Percentiles rank a stretch among this genome's conserved stretches.
These are phyloP conservation scores for Tetheella fluctuosa DNA, from an alignment of 2,888 invertebrate species.

Conservation along the genomic window DNA sequence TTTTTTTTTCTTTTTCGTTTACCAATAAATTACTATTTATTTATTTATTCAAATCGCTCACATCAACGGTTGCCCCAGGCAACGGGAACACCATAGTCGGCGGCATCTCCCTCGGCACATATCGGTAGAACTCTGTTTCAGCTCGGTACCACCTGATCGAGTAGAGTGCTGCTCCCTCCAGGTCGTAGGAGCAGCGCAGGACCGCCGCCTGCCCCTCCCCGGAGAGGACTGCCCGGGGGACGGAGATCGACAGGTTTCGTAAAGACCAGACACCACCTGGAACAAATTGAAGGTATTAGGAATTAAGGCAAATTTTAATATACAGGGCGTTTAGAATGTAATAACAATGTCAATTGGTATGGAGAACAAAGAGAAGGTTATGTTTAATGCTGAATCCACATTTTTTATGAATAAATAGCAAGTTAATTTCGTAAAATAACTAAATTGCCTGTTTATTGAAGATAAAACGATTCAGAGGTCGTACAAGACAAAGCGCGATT, in stretches of 20 bases:
- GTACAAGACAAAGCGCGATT: too few species aligned
- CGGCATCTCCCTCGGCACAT: constrained; percentile 88
- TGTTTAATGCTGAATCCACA: too few species aligned
- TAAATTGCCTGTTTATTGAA: too few species aligned
- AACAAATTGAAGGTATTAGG: constrained; percentile 15
- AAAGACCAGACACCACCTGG: constrained; percentile 78
- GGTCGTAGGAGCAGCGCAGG: constrained; percentile 84
- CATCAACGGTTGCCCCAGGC: constrained; percentile 88
- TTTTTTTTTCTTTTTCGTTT: too few species aligned
- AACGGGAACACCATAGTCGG: constrained; percentile 87
- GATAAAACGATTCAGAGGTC: too few species aligned
- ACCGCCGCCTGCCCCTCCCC: constrained; percentile 80
- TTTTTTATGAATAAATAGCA: too few species aligned
- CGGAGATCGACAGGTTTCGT: constrained; percentile 74
- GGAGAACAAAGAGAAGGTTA: too few species aligned
- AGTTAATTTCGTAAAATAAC: too few species aligned
- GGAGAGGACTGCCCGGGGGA: constrained; percentile 82
- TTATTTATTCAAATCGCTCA: constrained; percentile 69
- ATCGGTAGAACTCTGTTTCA: constrained; percentile 90
- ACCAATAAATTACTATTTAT: too few species aligned
- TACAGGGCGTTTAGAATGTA: too few species aligned
- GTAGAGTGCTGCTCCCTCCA: constrained; percentile 87
- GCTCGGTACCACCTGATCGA: constrained; percentile 88
- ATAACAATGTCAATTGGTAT: too few species aligned
- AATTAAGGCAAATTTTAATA: too few species aligned